These are phyloP conservation scores for Girardinichthys multiradiatus DNA, from an alignment of 2,113 vertebrate genomes.

Conservation along the genomic window DNA sequence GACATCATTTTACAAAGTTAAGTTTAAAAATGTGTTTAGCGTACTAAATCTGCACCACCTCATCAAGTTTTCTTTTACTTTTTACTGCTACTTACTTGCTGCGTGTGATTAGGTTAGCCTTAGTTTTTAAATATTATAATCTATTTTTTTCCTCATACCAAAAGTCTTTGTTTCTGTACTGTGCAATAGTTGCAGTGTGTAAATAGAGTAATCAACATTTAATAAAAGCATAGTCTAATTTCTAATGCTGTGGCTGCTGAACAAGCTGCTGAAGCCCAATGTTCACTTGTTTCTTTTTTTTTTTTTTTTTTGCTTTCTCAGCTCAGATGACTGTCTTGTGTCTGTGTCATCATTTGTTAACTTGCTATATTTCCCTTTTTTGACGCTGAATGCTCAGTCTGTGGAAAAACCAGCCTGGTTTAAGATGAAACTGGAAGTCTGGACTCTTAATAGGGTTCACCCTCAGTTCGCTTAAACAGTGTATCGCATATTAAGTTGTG, in stretches of 20 bases:
- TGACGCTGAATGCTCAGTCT: not conserved
- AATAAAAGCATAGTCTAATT: not conserved
- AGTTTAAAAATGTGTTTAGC: no score
- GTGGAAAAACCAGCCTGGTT: not conserved
- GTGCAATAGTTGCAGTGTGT: not conserved
- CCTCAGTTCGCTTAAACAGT: not conserved
- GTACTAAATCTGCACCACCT: not conserved
- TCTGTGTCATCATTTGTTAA: slow-evolving; percentile 1
- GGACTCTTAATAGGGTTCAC: not conserved
- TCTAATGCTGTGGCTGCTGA: not conserved
- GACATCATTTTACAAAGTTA: no score
- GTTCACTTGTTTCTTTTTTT: slow-evolving; percentile 6
- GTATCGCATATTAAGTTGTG: no score
- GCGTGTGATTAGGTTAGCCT: not conserved
- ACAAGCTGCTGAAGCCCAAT: not conserved
- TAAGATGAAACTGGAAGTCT: slow-evolving; percentile 18
- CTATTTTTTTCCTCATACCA: not conserved
- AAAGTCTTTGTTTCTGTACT: not conserved
- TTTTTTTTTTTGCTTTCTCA: slow-evolving; percentile 23
- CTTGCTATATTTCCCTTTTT: slow-evolving; percentile 22
- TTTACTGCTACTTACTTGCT: not conserved
- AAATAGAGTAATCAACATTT: not conserved
- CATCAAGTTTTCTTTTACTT: not conserved
- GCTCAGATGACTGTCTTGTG: slow-evolving; percentile 39
- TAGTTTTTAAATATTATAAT: not conserved